phyloP scores from a whole-genome alignment of 2,888 invertebrate species.

The Bombylius discolor region DNA sequence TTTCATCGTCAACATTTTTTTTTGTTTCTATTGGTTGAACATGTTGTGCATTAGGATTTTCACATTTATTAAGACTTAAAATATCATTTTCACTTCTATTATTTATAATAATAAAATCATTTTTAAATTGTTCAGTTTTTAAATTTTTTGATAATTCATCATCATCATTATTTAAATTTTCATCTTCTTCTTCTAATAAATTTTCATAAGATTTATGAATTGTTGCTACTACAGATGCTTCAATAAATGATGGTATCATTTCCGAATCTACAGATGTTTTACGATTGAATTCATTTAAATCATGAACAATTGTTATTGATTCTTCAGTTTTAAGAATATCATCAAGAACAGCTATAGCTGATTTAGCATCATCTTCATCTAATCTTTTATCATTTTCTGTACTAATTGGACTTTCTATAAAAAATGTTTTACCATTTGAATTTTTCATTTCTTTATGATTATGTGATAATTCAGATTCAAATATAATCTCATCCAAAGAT shows the following conservation, averaged over 20 bases:
- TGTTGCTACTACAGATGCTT: conserved; percentile 29
- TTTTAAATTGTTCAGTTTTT: background rate
- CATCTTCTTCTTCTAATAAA: conserved; percentile 13
- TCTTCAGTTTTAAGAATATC: conserved; percentile 29
- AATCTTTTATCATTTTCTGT: conserved; percentile 18
- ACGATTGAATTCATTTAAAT: conserved; percentile 4
- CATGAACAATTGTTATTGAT: background rate
- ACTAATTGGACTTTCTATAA: conserved; percentile 20
- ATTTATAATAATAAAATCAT: no score
- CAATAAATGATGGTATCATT: conserved; percentile 26
- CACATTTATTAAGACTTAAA: no score
- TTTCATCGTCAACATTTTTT: no score
- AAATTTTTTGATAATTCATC: background rate
- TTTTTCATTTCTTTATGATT: conserved; percentile 25
- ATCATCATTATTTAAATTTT: background rate
- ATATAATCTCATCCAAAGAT: conserved; percentile 26
- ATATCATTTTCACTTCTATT: no score
- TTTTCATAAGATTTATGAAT: conserved; percentile 24
- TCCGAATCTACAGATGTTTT: conserved; percentile 26
- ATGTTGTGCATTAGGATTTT: no score
- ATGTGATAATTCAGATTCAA: conserved; percentile 24
- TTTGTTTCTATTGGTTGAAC: no score
- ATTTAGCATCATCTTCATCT: conserved; percentile 23
- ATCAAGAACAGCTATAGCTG: conserved; percentile 30
- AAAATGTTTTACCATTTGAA: conserved; percentile 28